Evolutionary conservation across 2,888 invertebrate species (phyloP), one percentile per base, ranked within the genome.

Genomic region (Hesperia comma): DNA sequence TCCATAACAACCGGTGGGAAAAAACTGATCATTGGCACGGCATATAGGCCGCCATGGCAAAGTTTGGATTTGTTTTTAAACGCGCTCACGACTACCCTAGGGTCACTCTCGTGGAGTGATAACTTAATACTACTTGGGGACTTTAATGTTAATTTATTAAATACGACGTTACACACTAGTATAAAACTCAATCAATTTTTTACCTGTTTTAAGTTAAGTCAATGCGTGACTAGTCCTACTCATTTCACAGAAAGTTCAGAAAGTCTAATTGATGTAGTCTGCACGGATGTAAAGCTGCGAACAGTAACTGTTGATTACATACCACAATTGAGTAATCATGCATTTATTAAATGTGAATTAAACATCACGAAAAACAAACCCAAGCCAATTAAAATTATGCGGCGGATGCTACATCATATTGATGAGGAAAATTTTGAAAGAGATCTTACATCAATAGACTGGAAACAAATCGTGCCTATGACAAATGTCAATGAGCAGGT

Each of bases 11-110:
- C 6, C 10, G 14, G 26, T 21, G 58, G 43, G n/a, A 43, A 26
- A 3, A 58, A 58, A 58, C 14, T 58, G 2, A 26, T 43, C n/a
- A 43, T 58, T 7, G 58, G 58, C 7, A 58, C 58, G 3, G 58
- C 58, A 10, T 60, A 60, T 17, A 60, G 58, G 3, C 58, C 46
- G 46, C 58, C 58, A 6, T 60, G 58, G 58, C 46, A 32, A 32
- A 60, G 6, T 33, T 26, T 60, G 1, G 58, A 60, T 14, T 32
- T 33, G 19, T 60, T 60, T 17, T 1, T 60, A 17, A 32, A 60
- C 12, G 43, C 58, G 6, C 17, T 60, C 2, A 46, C 58, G 4
- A 14, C 46, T n/a, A 46, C 58, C 7, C 32, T 60, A 12, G 33
- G 58, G 1, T 1, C 46, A 2, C 32, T 46, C 10, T 4, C 46